Evolutionary conservation across 2,888 invertebrate genomes (phyloP), one percentile per base, ranked within the genome.

Genomic region (Bombylius major): DNA sequence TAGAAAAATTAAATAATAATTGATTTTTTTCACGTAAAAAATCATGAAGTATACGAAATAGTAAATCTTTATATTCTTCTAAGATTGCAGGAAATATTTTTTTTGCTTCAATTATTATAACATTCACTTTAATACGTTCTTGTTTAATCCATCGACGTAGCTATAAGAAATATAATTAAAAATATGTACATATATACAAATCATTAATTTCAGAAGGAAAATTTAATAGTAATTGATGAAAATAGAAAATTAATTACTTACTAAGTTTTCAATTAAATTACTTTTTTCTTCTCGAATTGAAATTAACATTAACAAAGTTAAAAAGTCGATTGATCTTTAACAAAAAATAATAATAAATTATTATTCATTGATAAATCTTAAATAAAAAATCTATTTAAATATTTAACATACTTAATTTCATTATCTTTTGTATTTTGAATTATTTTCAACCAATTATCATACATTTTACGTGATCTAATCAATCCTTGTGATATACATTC

Each of bases 291-390:
- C 80, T 55, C 78, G 76, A 53, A 77, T 77, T n/a, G 81, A 77
- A 62, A 82, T 79, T 31, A 86, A 70, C 62, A 86, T 77, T n/a
- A 86, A 67, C 23, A 87, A 68, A 60, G 87, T 75, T 23, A 84
- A 71, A 53, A 87, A 75, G 71, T 89, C 87, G 58, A 88, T 76
- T 1, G 86, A 78, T 71, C 82, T 83, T 59, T 12, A n/a, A n/a
- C n/a, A 58, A 62, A 12, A 53, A 47, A 42, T 5, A 50, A 42
- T 11, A 42, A 42, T 11, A 11, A 23, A 23, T 23, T 23, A 23
- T 23, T 23, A 23, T 23, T 23, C 23, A 23, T 23, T 23, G 1
- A 23, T 23, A 23, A 23, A 23, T 23, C 23, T 23, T 23, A 2
- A 23, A 23, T 23, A 23, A 23, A n/a, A 9, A 9, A 39, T 39